These are phyloP conservation scores for Dolomedes plantarius DNA, from an alignment of 2,888 invertebrate genomes.

Conservation along the genomic window DNA sequence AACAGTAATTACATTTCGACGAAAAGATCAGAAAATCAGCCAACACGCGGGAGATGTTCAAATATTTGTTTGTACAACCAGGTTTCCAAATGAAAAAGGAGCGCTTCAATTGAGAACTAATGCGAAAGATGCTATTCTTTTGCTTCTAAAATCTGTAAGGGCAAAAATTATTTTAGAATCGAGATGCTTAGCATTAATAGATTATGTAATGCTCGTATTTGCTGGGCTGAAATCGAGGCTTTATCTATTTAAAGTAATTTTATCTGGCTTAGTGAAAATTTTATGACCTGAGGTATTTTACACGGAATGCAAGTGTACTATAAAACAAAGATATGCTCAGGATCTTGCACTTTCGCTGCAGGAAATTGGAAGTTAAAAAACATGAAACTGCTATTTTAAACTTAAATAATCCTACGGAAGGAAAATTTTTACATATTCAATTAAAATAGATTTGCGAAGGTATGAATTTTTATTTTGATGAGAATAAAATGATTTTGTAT, in stretches of 20 bases:
- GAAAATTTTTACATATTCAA: not conserved
- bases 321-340: not conserved
- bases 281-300: not conserved
- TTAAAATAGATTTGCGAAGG: not conserved
- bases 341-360: not conserved
- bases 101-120: not conserved
- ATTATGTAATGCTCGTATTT: slow-evolving; percentile 6
- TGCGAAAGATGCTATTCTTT: not conserved
- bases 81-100: slow-evolving; percentile 12
- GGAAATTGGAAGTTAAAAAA: not conserved
- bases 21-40: not conserved
- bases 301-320: not conserved
- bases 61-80: slow-evolving; percentile 18
- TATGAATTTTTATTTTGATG: too few species aligned
- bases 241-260: slow-evolving; percentile 12
- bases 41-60: slow-evolving; percentile 1
- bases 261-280: slow-evolving; percentile 14
- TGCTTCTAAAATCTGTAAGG: not conserved
- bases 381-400: not conserved
- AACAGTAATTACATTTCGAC: slow-evolving; percentile 13
- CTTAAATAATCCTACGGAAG: not conserved
- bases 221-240: not conserved
- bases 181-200: slow-evolving; percentile 2
- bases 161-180: slow-evolving; percentile 1
- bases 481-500: too few species aligned